A percentile compares a stretch with the other conserved stretches of the same genome.
phyloP scores from a whole-genome alignment of 2,797 vertebrate species.

The Muscicapa striata region DNA sequence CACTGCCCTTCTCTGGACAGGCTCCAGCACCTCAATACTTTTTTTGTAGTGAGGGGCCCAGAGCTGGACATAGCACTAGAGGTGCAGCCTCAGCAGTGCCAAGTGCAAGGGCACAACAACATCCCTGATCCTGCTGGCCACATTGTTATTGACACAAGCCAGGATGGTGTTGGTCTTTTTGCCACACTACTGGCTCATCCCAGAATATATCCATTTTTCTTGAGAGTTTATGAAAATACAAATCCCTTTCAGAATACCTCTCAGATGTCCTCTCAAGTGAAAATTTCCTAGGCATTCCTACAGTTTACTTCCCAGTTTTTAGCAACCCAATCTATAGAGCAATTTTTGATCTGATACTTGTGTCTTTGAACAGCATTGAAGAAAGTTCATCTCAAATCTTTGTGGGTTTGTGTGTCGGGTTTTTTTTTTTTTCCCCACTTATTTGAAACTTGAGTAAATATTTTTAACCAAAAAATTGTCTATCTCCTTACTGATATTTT shows the following conservation, averaged over 20 bases:
- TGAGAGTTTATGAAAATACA: not conserved
- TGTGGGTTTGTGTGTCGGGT: not conserved
- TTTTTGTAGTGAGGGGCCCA: not conserved
- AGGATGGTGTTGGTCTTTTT: no score
- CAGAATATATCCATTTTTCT: not conserved
- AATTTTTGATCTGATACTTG: not conserved
- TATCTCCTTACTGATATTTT: not conserved
- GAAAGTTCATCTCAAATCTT: not conserved
- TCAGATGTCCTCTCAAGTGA: not conserved
- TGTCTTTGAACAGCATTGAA: not conserved
- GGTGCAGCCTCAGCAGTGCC: not conserved
- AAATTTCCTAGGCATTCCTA: not conserved
- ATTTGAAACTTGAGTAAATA: not conserved
- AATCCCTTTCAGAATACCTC: not conserved
- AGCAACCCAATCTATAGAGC: not conserved
- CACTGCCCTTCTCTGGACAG: rapidly evolving
- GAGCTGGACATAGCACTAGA: not conserved
- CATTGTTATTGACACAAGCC: not conserved
- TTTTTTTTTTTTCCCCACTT: not conserved
- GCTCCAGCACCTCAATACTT: not conserved
- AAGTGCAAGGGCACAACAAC: rapidly evolving
- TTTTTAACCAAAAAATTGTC: not conserved
- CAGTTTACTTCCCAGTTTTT: not conserved
- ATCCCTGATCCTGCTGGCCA: not conserved
- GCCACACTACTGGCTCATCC: not conserved